Conservation (phyloP, 2,113 vertebrate species). For the Chlorodrepanis virens region DNA sequence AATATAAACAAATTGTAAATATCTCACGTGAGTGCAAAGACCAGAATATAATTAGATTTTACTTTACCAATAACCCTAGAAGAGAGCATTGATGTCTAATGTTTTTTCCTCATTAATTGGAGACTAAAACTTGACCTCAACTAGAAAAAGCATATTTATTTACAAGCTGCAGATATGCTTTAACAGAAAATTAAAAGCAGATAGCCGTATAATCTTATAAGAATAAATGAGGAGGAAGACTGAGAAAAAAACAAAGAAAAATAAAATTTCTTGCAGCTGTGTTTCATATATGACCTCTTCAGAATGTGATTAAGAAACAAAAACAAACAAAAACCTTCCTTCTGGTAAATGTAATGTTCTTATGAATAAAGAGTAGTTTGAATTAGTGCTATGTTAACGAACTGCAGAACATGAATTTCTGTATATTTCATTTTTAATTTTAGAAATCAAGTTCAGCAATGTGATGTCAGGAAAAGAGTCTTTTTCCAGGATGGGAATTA, state of each 20-base stretch:
- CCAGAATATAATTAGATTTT: not conserved
- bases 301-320: conserved; percentile 24
- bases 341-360: not conserved
- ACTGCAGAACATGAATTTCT: not conserved
- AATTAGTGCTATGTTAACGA: not conserved
- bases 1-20: not conserved
- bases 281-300: conserved; percentile 8
- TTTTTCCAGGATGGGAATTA: not conserved
- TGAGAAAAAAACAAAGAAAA: not conserved
- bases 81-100: not conserved
- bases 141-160: not conserved
- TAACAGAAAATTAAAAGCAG: conserved; percentile 15
- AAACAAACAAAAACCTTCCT: not conserved
- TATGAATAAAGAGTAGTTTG: not conserved
- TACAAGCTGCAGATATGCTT: not conserved
- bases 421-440: not conserved
- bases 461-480: not conserved
- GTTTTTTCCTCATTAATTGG: not conserved
- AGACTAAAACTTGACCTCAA: not conserved
- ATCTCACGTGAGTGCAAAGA: not conserved
- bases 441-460: not conserved
- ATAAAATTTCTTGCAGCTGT: not conserved
- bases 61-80: not conserved
- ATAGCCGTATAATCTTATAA: not conserved
- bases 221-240: not conserved